A percentile compares a stretch with the other conserved stretches of the same genome.
These are phyloP conservation scores for Diacarnus erythraeanus DNA, from an alignment of 37 sponge, comb jelly and placozoan genomes.

Conservation along the genomic window DNA sequence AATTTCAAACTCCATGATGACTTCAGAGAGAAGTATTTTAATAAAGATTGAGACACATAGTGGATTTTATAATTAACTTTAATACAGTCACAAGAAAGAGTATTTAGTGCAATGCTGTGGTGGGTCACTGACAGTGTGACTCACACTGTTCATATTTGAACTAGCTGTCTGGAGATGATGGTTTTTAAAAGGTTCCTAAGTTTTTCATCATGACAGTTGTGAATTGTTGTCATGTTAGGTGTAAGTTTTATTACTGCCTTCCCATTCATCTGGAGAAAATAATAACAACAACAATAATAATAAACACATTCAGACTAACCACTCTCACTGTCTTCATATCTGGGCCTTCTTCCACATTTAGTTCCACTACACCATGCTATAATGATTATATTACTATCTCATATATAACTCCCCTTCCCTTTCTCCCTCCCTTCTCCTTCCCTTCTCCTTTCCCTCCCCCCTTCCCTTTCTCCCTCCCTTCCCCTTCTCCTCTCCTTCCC, in stretches of 20 bases:
- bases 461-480: not conserved
- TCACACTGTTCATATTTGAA: constrained; percentile 42
- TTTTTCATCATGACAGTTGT: constrained; percentile 70
- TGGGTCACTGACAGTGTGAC: not conserved
- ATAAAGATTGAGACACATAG: constrained; percentile 6
- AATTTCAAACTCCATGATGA: constrained; percentile 12
- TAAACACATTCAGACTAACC: constrained; percentile 39
- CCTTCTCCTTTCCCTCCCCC: not conserved
- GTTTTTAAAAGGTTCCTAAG: constrained; percentile 53
- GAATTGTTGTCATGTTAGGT: constrained; percentile 33
- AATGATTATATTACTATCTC: not conserved
- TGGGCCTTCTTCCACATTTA: constrained; percentile 23
- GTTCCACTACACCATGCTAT: constrained; percentile 40
- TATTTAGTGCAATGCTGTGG: not conserved
- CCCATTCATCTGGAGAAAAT: constrained; percentile 27
- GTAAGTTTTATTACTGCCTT: constrained; percentile 43
- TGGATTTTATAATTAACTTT: not conserved
- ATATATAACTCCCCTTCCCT: not conserved
- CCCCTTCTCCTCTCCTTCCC: not conserved
- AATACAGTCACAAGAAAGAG: not conserved
- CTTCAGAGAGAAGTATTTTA: constrained; percentile 46
- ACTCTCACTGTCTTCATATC: constrained; percentile 31
- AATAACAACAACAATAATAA: not conserved
- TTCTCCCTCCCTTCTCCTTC: not conserved
- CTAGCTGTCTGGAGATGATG: constrained; percentile 49